A percentile compares a stretch with the other conserved stretches of the same genome.
phyloP scores from a whole-genome alignment of 1,140 invertebrate genomes.

The Rhopalosiphum padi region DNA sequence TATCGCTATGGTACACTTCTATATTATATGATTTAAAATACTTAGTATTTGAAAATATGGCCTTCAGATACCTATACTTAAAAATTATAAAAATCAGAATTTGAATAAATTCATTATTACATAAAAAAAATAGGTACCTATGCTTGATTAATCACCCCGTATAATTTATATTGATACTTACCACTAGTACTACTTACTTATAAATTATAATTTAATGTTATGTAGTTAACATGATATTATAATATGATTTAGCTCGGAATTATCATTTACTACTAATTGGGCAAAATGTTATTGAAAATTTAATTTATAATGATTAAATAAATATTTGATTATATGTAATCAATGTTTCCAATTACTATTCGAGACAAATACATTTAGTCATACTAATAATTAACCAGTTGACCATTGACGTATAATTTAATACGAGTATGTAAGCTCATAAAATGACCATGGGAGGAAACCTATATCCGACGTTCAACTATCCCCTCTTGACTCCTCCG shows the following conservation, averaged over 20 bases:
- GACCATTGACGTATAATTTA: background rate
- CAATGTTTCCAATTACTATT: background rate
- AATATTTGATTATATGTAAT: background rate
- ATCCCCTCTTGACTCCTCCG: background rate
- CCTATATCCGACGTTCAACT: background rate
- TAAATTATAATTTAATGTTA: background rate
- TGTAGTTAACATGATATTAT: background rate
- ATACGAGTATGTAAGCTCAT: background rate
- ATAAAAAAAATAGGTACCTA: background rate
- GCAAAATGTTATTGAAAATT: background rate
- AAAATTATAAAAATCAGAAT: background rate
- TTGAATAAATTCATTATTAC: background rate
- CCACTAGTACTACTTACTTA: background rate
- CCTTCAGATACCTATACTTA: no score
- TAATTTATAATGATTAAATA: conserved; percentile 4
- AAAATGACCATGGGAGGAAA: background rate
- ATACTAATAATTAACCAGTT: background rate
- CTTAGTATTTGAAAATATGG: background rate
- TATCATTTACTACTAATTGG: background rate
- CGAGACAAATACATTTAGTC: background rate
- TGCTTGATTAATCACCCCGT: background rate
- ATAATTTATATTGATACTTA: background rate
- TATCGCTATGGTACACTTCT: background rate
- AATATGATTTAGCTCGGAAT: background rate
- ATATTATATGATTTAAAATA: background rate